These are phyloP conservation scores for Phymanthus crucifer DNA, from an alignment of 92 coral and sea anemone species.

Conservation along the genomic window DNA sequence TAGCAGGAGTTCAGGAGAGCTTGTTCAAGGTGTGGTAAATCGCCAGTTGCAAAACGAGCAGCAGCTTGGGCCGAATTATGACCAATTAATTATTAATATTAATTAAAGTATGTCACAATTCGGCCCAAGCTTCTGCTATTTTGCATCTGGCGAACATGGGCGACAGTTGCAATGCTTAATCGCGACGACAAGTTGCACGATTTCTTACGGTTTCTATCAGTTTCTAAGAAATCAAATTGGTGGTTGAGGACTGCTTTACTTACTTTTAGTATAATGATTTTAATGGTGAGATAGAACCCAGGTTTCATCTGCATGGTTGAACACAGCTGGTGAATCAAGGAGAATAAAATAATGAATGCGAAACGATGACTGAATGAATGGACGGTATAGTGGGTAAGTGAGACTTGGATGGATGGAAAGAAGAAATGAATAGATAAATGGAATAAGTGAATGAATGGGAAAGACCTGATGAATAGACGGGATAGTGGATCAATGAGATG, in stretches of 20 bases:
- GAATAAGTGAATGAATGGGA: neutral
- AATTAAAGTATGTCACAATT: too few relatives aligned
- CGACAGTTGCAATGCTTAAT: too few relatives aligned
- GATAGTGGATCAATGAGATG: neutral
- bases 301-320: constrained; percentile 90
- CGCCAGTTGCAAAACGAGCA: too few relatives aligned
- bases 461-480: neutral
- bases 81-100: too few relatives aligned
- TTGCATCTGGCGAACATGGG: too few relatives aligned
- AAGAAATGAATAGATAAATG: too few relatives aligned
- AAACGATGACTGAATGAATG: neutral
- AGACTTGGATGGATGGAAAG: neutral
- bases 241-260: neutral
- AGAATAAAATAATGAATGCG: neutral
- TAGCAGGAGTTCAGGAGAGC: too few relatives aligned
- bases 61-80: too few relatives aligned
- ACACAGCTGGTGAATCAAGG: constrained; percentile 67
- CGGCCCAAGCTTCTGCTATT: too few relatives aligned
- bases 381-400: neutral
- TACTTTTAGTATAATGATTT: constrained; percentile 91
- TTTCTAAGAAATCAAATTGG: neutral
- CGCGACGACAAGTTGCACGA: neutral
- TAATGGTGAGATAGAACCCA: constrained; percentile 92
- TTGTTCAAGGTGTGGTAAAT: too few relatives aligned
- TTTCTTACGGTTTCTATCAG: too few relatives aligned